Conservation (phyloP, 2,113 vertebrate species). For the Petroica traversi region DNA sequence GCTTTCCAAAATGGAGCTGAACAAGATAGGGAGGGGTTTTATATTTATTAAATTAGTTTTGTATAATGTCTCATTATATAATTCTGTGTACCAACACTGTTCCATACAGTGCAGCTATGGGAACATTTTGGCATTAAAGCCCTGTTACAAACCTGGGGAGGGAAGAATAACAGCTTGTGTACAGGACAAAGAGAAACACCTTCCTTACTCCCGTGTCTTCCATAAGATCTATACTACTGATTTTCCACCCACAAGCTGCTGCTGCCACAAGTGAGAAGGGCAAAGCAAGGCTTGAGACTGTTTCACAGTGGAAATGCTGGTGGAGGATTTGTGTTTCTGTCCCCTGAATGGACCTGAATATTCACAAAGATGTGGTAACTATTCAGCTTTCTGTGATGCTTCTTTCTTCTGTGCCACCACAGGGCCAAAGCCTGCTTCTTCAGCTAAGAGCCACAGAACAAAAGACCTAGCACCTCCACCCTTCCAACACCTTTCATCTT, state of each 20-base stretch:
- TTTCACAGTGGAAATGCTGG: background rate
- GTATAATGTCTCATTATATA: background rate
- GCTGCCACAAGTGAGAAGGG: background rate
- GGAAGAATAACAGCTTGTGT: background rate
- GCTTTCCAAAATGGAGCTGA: background rate
- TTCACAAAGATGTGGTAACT: background rate
- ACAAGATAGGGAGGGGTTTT: background rate
- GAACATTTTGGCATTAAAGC: background rate
- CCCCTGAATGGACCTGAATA: background rate
- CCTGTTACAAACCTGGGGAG: background rate
- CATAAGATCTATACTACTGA: background rate
- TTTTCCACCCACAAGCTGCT: background rate
- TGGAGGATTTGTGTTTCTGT: background rate
- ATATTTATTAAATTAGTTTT: background rate
- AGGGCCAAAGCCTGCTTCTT: background rate
- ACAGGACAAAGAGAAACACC: background rate
- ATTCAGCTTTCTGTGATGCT: background rate
- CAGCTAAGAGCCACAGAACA: background rate
- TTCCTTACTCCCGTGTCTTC: background rate
- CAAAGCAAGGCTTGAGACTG: background rate
- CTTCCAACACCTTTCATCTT: background rate
- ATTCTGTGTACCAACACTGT: background rate
- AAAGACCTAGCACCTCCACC: background rate
- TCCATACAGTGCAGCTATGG: background rate
- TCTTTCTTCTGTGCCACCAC: background rate